These are phyloP conservation scores for Typhlichthys eigenmanni DNA, from an alignment of 2,797 vertebrate genomes.

Conservation along the genomic window DNA sequence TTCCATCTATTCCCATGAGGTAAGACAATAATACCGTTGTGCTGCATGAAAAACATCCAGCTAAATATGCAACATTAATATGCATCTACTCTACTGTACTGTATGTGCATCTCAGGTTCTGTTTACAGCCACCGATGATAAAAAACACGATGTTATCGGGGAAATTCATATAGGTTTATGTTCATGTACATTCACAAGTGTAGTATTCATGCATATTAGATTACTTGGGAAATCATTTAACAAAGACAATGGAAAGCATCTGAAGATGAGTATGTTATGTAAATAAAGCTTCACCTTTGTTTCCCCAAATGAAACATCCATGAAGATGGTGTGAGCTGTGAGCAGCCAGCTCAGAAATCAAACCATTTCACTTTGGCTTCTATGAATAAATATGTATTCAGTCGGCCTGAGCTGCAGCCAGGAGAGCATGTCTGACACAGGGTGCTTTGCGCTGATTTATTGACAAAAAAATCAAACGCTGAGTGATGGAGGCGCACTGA, in stretches of 20 bases:
- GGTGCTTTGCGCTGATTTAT: slow-evolving; percentile 76
- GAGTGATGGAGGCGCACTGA: slow-evolving; percentile 69
- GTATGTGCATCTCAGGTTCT: too few species aligned
- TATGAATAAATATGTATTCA: slow-evolving; percentile 76
- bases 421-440: slow-evolving; percentile 69
- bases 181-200: too few species aligned
- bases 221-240: slow-evolving; percentile 4
- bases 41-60: slow-evolving; percentile 23
- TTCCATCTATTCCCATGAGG: slow-evolving; percentile 22
- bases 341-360: slow-evolving; percentile 61
- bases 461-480: slow-evolving; percentile 77
- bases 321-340: slow-evolving; percentile 33
- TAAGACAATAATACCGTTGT: not conserved
- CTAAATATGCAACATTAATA: slow-evolving; percentile 26
- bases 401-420: slow-evolving; percentile 55
- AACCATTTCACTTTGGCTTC: slow-evolving; percentile 56
- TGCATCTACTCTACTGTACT: not conserved
- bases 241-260: slow-evolving; percentile 32
- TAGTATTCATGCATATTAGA: not conserved
- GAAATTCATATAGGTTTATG: too few species aligned
- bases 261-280: slow-evolving; percentile 53
- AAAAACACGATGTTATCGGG: too few species aligned
- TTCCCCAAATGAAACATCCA: slow-evolving; percentile 64
- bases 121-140: too few species aligned
- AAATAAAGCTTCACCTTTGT: slow-evolving; percentile 43